phyloP scores from a whole-genome alignment of 1,140 invertebrate species.

The Sesamia nonagrioides region DNA sequence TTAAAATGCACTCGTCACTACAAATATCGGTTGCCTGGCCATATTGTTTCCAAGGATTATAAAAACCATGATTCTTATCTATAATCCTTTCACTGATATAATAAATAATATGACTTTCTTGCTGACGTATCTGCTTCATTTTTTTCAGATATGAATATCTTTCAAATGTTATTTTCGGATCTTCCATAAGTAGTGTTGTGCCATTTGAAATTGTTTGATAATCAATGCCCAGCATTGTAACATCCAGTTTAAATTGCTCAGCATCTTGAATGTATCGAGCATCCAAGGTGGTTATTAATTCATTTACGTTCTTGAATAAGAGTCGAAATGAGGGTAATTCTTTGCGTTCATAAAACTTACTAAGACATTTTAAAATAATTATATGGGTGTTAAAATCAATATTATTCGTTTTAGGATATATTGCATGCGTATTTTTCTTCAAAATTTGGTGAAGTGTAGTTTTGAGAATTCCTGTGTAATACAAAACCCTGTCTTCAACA shows the following conservation, averaged over 20 bases:
- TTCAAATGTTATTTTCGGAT: constrained; percentile 64
- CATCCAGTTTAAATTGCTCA: constrained; percentile 24
- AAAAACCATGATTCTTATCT: constrained; percentile 49
- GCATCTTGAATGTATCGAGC: not conserved
- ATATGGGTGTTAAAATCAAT: not conserved
- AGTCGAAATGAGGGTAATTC: not conserved
- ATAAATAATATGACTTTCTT: constrained; percentile 48
- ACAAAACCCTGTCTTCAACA: not conserved
- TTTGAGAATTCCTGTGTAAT: not conserved
- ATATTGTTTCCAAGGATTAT: constrained; percentile 46
- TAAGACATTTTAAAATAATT: constrained; percentile 8
- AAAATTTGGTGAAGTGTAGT: not conserved
- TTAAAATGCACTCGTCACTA: constrained; percentile 43
- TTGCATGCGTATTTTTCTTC: not conserved
- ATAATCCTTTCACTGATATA: constrained; percentile 66
- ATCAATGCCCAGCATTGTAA: constrained; percentile 53
- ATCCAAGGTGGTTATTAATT: not conserved
- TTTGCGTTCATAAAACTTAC: not conserved
- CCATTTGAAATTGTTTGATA: constrained; percentile 45
- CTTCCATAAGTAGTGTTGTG: constrained; percentile 60
- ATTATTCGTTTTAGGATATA: not conserved
- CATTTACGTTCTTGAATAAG: not conserved
- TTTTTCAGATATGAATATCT: constrained; percentile 62
- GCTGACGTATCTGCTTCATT: constrained; percentile 54
- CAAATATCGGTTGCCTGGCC: constrained; percentile 12